These are phyloP conservation scores for Lathronympha strigana DNA, from an alignment of 2,888 invertebrate species.

Conservation along the genomic window DNA sequence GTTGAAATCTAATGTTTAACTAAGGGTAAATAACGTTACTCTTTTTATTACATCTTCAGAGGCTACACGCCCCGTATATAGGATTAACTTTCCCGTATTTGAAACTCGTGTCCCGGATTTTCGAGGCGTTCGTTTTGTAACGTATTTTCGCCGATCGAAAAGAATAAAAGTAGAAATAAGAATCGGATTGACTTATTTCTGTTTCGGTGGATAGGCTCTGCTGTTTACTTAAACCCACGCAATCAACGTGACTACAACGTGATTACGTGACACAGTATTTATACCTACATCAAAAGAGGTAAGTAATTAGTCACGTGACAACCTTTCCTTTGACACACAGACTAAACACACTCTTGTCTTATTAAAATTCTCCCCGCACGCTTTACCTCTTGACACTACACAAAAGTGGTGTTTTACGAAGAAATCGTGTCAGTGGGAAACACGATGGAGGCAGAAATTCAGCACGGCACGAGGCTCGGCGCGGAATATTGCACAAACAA, in stretches of 20 bases:
- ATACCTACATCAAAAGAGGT: slow-evolving; percentile 31
- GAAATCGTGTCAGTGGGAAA: slow-evolving; percentile 62
- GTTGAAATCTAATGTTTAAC: slow-evolving; percentile 1
- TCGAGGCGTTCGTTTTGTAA: slow-evolving; percentile 40
- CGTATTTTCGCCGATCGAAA: slow-evolving; percentile 41
- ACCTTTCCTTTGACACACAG: slow-evolving; percentile 29
- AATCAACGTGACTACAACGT: slow-evolving; percentile 2
- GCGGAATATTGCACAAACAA: slow-evolving; percentile 8
- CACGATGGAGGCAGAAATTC: slow-evolving; percentile 19
- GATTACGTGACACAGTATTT: neutral
- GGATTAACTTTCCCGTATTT: slow-evolving; percentile 42
- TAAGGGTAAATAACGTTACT: slow-evolving; percentile 25
- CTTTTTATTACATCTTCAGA: slow-evolving; percentile 31
- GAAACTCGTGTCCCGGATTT: slow-evolving; percentile 41
- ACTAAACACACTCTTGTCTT: slow-evolving; percentile 28
- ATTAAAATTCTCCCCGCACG: slow-evolving; percentile 38
- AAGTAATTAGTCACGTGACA: slow-evolving; percentile 37
- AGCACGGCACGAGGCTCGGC: slow-evolving; percentile 8
- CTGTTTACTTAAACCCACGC: slow-evolving; percentile 14
- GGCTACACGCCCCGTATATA: slow-evolving; percentile 31
- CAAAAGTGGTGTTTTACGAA: slow-evolving; percentile 58
- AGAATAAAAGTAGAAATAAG: slow-evolving; percentile 41
- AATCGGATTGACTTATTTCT: slow-evolving; percentile 39
- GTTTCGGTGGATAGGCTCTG: slow-evolving; percentile 16
- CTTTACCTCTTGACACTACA: slow-evolving; percentile 52